These are phyloP conservation scores for Chrysaora quinquecirrha DNA, from an alignment of 30 jellyfish, hydroid and myxozoan species.

Conservation along the genomic window DNA sequence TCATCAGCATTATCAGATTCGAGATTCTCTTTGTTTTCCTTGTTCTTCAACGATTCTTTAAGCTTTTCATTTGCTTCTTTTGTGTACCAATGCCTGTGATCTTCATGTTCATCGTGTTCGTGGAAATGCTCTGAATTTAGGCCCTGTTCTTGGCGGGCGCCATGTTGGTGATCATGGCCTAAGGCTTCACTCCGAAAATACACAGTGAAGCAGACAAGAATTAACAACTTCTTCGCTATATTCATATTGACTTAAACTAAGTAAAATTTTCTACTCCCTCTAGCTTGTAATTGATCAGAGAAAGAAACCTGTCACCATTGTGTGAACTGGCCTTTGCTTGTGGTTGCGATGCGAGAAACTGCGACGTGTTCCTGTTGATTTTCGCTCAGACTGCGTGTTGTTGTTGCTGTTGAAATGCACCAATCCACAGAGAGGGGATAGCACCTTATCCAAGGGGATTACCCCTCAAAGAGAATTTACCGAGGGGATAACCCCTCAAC, in stretches of 20 bases:
- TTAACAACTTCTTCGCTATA: not conserved
- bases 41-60: constrained; percentile 27
- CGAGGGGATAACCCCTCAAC: no score
- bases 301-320: not conserved
- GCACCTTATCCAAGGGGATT: no score
- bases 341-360: not conserved
- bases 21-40: no score
- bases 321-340: no score
- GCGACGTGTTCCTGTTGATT: constrained; percentile 2
- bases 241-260: not conserved
- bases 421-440: no score
- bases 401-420: no score
- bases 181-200: not conserved
- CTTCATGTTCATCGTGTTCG: constrained; percentile 68
- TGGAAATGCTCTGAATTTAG: constrained; percentile 66
- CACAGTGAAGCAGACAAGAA: not conserved
- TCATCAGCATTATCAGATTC: no score
- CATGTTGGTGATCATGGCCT: constrained; percentile 26
- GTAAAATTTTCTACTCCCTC: not conserved
- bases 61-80: constrained; percentile 77
- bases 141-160: constrained; percentile 36
- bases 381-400: no score
- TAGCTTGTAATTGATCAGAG: not conserved
- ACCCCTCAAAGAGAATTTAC: no score
- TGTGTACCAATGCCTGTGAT: constrained; percentile 86